Conservation (phyloP, 2,888 invertebrate genomes). For the Drosophila sordidapex region DNA sequence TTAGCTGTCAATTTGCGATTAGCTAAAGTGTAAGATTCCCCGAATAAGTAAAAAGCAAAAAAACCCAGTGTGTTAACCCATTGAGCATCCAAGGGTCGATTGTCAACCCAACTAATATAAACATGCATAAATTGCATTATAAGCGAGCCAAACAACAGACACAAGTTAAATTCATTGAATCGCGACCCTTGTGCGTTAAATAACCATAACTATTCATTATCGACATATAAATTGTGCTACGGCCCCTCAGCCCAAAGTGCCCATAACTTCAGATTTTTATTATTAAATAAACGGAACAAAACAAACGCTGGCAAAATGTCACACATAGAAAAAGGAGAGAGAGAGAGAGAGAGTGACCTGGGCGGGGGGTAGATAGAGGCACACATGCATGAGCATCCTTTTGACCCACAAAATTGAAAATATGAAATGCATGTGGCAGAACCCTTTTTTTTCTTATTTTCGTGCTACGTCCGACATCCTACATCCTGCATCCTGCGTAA, state of each 20-base stretch:
- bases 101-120: slow-evolving; percentile 55
- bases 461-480: slow-evolving; percentile 17
- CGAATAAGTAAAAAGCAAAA: neutral
- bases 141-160: slow-evolving; percentile 71
- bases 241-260: slow-evolving; percentile 43
- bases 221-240: slow-evolving; percentile 68
- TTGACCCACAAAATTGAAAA: slow-evolving; percentile 75
- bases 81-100: slow-evolving; percentile 39
- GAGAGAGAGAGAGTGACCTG: slow-evolving; percentile 12
- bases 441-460: slow-evolving; percentile 48
- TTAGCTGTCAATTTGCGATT: neutral
- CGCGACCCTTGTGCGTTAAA: slow-evolving; percentile 60
- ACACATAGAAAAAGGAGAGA: slow-evolving; percentile 23
- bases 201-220: slow-evolving; percentile 81
- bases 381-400: slow-evolving; percentile 66
- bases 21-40: slow-evolving; percentile 1
- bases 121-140: slow-evolving; percentile 79
- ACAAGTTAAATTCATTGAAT: slow-evolving; percentile 47
- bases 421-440: slow-evolving; percentile 42
- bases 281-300: slow-evolving; percentile 74
- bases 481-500: slow-evolving; percentile 71
- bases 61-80: slow-evolving; percentile 47
- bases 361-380: neutral
- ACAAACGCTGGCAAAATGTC: slow-evolving; percentile 62
- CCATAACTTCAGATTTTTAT: slow-evolving; percentile 82